Conservation (phyloP, 2,113 vertebrate genomes). For the Bubo scandiacus region DNA sequence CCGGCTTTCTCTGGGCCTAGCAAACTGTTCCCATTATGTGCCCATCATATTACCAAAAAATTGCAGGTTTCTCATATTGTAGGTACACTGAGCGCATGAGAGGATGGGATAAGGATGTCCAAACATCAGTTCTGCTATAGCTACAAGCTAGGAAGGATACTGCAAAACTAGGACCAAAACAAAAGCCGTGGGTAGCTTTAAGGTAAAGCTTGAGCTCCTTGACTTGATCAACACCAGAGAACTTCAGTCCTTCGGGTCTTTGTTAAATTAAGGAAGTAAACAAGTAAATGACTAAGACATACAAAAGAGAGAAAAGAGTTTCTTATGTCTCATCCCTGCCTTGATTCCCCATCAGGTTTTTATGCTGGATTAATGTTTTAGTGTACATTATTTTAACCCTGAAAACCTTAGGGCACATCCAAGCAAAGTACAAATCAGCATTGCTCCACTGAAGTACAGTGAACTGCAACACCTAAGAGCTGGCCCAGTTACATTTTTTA, state of each 20-base stretch:
- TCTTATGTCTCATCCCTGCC: background rate
- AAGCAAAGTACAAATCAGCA: background rate
- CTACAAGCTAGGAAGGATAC: background rate
- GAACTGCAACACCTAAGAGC: background rate
- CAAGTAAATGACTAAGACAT: background rate
- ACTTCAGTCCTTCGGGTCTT: background rate
- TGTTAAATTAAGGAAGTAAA: background rate
- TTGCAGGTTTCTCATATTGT: background rate
- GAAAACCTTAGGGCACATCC: background rate
- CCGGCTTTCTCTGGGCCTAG: background rate
- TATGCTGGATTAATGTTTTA: background rate
- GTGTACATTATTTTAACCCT: background rate
- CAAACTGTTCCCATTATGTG: background rate
- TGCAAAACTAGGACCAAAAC: background rate
- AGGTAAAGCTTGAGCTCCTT: background rate
- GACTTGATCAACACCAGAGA: background rate
- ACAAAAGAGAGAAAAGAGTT: background rate
- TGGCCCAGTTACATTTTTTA: background rate
- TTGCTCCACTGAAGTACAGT: background rate
- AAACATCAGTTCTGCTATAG: background rate
- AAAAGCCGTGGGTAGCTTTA: background rate
- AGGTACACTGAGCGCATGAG: background rate
- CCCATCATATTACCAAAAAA: background rate
- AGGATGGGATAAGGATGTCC: background rate
- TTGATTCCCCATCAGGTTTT: background rate